These are phyloP conservation scores for Stichodactyla mertensii DNA, from an alignment of 64 coral and sea anemone species.

Conservation along the genomic window DNA sequence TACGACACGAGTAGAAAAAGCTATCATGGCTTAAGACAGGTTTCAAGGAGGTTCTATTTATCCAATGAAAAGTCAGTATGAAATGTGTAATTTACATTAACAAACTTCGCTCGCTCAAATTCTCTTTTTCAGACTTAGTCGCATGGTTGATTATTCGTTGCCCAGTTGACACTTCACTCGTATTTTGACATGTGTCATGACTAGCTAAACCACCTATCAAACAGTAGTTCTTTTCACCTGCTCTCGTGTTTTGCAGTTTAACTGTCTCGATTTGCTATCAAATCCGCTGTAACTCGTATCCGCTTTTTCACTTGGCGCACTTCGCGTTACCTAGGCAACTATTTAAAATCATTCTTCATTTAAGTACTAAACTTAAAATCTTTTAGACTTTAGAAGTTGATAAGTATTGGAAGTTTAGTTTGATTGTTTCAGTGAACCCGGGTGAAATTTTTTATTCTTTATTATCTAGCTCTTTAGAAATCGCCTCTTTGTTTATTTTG, in stretches of 20 bases:
- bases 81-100: slow-evolving; percentile 12
- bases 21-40: not conserved
- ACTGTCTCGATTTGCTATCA: slow-evolving; percentile 5
- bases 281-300: not conserved
- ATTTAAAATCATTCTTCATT: not conserved
- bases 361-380: not conserved
- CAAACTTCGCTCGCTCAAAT: not conserved
- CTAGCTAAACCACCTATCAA: slow-evolving; percentile 1
- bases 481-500: not conserved
- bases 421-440: not conserved
- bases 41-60: slow-evolving; percentile 4
- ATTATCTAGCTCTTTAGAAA: not conserved
- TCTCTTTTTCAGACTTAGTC: not conserved
- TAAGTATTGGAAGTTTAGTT: not conserved
- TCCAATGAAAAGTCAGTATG: not conserved
- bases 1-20: not conserved
- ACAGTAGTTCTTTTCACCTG: not conserved
- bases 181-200: not conserved
- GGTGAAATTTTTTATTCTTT: not conserved
- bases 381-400: not conserved
- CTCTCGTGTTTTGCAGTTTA: slow-evolving; percentile 6
- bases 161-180: not conserved
- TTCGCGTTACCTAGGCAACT: not conserved
- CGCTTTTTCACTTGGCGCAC: not conserved
- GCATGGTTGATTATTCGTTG: slow-evolving; percentile 9